Percentiles rank a stretch among this genome's conserved stretches.
phyloP scores from a whole-genome alignment of 2,113 vertebrate species.

The Macquaria australasica region DNA sequence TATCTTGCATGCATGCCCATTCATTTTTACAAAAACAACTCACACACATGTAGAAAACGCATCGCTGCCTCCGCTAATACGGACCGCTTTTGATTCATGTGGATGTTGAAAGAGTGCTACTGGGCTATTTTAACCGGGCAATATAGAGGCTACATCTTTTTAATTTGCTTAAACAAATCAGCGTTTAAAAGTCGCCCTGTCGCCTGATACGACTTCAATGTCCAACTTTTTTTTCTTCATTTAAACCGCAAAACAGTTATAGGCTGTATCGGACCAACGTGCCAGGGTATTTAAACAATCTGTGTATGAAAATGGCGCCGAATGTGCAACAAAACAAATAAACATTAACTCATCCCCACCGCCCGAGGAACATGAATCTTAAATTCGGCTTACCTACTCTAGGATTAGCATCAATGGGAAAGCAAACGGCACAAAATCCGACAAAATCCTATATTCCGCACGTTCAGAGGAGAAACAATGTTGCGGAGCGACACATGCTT shows the following conservation, averaged over 20 bases:
- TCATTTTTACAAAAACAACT: slow-evolving; percentile 38
- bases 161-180: not conserved
- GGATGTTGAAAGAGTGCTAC: not conserved
- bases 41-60: not conserved
- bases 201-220: not conserved
- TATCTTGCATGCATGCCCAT: slow-evolving; percentile 1
- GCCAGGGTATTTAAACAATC: slow-evolving; percentile 80
- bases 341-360: slow-evolving; percentile 46
- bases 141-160: fast-evolving
- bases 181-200: not conserved
- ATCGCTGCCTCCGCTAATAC: not conserved
- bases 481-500: slow-evolving; percentile 77
- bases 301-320: slow-evolving; percentile 83
- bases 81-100: slow-evolving; percentile 36
- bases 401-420: slow-evolving; percentile 63
- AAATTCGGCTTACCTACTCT: slow-evolving; percentile 77
- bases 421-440: slow-evolving; percentile 36
- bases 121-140: not conserved
- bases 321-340: slow-evolving; percentile 78
- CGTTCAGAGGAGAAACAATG: slow-evolving; percentile 64
- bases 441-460: slow-evolving; percentile 59
- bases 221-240: slow-evolving; percentile 17
- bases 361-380: not conserved
- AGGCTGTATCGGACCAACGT: slow-evolving; percentile 34
- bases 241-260: not conserved